Evolutionary conservation across 2,113 vertebrate species (phyloP).

Genomic region (Scortum barcoo): DNA sequence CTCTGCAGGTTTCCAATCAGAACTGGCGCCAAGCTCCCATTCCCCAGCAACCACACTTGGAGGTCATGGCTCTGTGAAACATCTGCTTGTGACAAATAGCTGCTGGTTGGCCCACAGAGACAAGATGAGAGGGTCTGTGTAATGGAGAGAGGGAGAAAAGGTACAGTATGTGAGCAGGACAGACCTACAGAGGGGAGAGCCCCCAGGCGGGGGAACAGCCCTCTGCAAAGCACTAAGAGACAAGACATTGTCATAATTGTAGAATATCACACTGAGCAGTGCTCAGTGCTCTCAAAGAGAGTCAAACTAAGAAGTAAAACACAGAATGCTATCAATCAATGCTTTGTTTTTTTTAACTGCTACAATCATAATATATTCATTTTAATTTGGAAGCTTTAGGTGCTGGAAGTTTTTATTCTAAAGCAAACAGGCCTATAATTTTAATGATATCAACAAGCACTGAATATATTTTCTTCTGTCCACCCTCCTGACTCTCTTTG

Average conservation of each 20-base stretch:
- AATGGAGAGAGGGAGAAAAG: conserved; percentile 37
- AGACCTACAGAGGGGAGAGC: conserved; percentile 12
- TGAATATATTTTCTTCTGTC: not conserved
- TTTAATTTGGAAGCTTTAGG: conserved; percentile 15
- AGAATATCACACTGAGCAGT: conserved; percentile 4
- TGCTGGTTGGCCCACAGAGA: conserved; percentile 56
- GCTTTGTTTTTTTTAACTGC: conserved; percentile 15
- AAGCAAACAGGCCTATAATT: conserved; percentile 41
- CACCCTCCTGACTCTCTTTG: conserved; percentile 57
- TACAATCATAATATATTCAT: conserved; percentile 51
- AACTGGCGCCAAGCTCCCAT: conserved; percentile 42
- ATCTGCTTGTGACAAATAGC: conserved; percentile 78
- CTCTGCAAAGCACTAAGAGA: conserved; percentile 29
- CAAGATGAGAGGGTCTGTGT: conserved; percentile 43
- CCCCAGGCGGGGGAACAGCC: conserved; percentile 15
- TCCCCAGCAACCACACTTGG: conserved; percentile 51
- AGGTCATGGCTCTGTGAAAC: conserved; percentile 69
- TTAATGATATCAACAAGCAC: conserved; percentile 34
- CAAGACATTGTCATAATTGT: conserved; percentile 8
- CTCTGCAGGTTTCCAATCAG: conserved; percentile 72
- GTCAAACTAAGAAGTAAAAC: conserved; percentile 17
- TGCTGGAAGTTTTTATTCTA: conserved; percentile 28
- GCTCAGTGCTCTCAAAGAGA: not conserved
- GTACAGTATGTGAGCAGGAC: conserved; percentile 37
- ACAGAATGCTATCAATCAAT: conserved; percentile 19